Evolutionary conservation across 2,888 invertebrate genomes (phyloP).

Genomic region (Rotaria socialis): DNA sequence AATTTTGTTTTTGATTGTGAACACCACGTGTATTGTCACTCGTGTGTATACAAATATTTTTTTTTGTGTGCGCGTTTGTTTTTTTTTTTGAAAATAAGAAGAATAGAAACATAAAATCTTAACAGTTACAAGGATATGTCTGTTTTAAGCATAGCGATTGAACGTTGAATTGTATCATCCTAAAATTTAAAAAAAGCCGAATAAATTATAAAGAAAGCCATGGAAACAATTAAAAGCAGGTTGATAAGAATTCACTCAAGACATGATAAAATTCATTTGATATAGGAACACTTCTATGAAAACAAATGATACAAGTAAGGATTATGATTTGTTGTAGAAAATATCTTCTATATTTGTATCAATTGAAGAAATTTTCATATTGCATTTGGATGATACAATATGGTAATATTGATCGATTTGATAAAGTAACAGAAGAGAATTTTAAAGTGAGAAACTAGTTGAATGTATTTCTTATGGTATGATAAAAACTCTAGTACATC

Average conservation of each 20-base stretch:
- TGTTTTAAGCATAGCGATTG: neutral
- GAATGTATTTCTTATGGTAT: too few species aligned
- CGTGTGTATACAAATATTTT: slow-evolving; percentile 29
- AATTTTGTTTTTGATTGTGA: slow-evolving; percentile 6
- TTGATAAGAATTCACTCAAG: neutral
- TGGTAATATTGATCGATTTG: too few species aligned
- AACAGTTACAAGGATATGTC: neutral
- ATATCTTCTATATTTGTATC: too few species aligned
- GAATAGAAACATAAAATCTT: neutral
- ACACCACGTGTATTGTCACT: slow-evolving; percentile 13
- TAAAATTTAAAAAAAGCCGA: neutral
- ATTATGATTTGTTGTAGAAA: too few species aligned
- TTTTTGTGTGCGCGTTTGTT: slow-evolving; percentile 18
- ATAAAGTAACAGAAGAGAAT: too few species aligned
- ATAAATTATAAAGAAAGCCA: neutral
- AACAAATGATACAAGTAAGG: too few species aligned
- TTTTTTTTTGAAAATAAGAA: slow-evolving; percentile 21
- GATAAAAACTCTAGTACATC: too few species aligned
- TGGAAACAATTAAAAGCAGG: neutral
- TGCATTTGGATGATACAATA: too few species aligned
- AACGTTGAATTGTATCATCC: neutral
- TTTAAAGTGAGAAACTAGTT: too few species aligned
- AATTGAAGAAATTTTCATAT: too few species aligned
- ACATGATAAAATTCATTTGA: neutral
- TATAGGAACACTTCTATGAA: too few species aligned